Percentiles rank a stretch among this genome's conserved stretches.
These are phyloP conservation scores for Mamestra configurata DNA, from an alignment of 1,140 invertebrate species.

Conservation along the genomic window DNA sequence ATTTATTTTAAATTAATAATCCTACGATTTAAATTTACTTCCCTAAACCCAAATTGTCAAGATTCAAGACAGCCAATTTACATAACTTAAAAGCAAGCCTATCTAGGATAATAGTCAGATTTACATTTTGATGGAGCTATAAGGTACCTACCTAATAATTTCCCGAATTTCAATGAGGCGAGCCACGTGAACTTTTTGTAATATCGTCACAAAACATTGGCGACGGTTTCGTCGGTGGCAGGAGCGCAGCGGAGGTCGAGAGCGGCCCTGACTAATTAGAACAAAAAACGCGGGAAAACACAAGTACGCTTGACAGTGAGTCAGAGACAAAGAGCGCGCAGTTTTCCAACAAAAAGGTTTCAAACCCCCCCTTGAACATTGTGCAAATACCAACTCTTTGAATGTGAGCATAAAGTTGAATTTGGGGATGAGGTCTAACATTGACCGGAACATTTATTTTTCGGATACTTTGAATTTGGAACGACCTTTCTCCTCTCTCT, in stretches of 20 bases:
- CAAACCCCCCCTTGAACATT: slow-evolving; percentile 56
- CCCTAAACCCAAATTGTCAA: too few relatives aligned
- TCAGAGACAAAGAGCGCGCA: slow-evolving; percentile 84
- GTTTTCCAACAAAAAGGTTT: slow-evolving; percentile 69
- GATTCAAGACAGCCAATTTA: too few relatives aligned
- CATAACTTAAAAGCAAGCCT: background rate
- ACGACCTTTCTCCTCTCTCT: slow-evolving; percentile 44
- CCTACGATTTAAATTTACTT: too few relatives aligned
- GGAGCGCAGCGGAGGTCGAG: slow-evolving; percentile 66
- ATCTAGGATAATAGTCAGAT: background rate
- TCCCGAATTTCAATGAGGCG: background rate
- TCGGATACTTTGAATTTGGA: slow-evolving; percentile 64
- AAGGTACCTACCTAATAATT: slow-evolving; percentile 13
- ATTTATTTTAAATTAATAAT: too few relatives aligned
- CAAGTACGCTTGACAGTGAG: slow-evolving; percentile 87
- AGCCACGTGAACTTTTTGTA: slow-evolving; percentile 33
- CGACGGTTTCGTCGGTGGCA: slow-evolving; percentile 46
- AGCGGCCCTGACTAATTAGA: slow-evolving; percentile 86
- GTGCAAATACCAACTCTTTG: slow-evolving; percentile 42
- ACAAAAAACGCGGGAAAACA: slow-evolving; percentile 88
- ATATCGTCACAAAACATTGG: slow-evolving; percentile 50
- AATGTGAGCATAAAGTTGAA: slow-evolving; percentile 56
- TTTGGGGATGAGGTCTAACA: slow-evolving; percentile 61
- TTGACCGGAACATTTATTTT: slow-evolving; percentile 81
- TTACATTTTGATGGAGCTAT: background rate